Evolutionary conservation across 2,888 invertebrate genomes (phyloP).

Genomic region (Scaptomyza caliginosa): DNA sequence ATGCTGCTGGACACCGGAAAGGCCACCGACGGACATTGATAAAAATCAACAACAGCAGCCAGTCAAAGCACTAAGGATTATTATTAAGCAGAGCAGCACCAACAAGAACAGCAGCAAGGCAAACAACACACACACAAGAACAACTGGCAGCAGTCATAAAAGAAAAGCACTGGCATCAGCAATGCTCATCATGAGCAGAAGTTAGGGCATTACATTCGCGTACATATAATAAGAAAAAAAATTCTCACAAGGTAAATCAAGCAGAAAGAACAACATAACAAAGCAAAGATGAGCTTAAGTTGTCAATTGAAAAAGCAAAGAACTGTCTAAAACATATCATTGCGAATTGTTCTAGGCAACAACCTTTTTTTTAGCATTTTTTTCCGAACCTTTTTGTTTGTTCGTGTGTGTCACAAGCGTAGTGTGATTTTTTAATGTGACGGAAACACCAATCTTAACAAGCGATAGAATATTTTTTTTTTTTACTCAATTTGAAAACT

Average conservation of each 20-base stretch:
- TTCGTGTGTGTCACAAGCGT: background rate
- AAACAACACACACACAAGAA: slow-evolving; percentile 11
- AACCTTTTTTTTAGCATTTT: background rate
- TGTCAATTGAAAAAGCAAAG: slow-evolving; percentile 37
- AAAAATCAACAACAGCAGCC: slow-evolving; percentile 33
- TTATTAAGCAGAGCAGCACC: slow-evolving; percentile 34
- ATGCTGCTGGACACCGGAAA: slow-evolving; percentile 5
- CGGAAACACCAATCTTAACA: background rate
- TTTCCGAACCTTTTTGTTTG: background rate
- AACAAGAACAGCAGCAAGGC: slow-evolving; percentile 24
- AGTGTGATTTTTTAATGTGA: background rate
- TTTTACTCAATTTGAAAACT: background rate
- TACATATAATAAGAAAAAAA: slow-evolving; percentile 16
- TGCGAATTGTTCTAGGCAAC: background rate
- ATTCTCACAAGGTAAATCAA: slow-evolving; percentile 60
- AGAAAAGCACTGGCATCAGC: slow-evolving; percentile 42
- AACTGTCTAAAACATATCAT: slow-evolving; percentile 24
- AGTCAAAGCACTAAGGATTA: slow-evolving; percentile 50
- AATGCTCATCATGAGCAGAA: slow-evolving; percentile 28
- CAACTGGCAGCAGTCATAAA: slow-evolving; percentile 33
- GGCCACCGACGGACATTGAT: slow-evolving; percentile 20
- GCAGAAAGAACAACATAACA: slow-evolving; percentile 45
- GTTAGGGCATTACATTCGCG: slow-evolving; percentile 13
- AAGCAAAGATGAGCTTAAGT: slow-evolving; percentile 40
- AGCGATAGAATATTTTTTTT: background rate